These are phyloP conservation scores for Avahi laniger DNA, from an alignment of 2,797 vertebrate genomes.

Conservation along the genomic window DNA sequence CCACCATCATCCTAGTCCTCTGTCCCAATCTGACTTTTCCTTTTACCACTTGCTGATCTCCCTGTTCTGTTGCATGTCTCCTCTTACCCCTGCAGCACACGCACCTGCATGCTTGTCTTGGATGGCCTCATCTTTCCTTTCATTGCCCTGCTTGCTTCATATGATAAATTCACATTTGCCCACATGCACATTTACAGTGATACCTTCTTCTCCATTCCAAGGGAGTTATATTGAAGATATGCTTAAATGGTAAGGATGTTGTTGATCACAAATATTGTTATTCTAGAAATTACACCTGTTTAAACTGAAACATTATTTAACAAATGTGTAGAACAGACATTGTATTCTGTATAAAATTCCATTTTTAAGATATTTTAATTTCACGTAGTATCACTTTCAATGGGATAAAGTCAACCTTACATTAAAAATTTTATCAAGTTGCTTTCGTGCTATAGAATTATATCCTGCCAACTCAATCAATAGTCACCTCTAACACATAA, in stretches of 20 bases:
- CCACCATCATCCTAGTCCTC: not conserved
- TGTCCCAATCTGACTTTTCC: not conserved
- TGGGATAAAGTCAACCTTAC: not conserved
- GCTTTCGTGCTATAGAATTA: slow-evolving; percentile 26
- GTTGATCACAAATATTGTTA: not conserved
- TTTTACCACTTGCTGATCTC: not conserved
- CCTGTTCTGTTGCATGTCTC: not conserved
- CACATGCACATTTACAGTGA: not conserved
- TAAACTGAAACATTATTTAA: not conserved
- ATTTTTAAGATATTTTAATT: slow-evolving; percentile 6
- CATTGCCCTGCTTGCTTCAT: not conserved
- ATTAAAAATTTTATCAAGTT: not conserved
- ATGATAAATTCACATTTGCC: not conserved
- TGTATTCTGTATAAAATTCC: not conserved
- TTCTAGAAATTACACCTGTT: not conserved
- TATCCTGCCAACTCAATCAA: slow-evolving; percentile 25
- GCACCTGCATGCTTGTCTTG: not conserved
- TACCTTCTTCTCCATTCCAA: not conserved
- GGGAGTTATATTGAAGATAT: not conserved
- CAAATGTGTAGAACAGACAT: not conserved
- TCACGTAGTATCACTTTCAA: not conserved
- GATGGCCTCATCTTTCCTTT: not conserved
- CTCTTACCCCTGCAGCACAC: too few species aligned
- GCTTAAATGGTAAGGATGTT: not conserved
- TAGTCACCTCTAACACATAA: slow-evolving; percentile 44